Evolutionary conservation across 2,113 vertebrate species (phyloP).

Genomic region (Atlantisia rogersi): DNA sequence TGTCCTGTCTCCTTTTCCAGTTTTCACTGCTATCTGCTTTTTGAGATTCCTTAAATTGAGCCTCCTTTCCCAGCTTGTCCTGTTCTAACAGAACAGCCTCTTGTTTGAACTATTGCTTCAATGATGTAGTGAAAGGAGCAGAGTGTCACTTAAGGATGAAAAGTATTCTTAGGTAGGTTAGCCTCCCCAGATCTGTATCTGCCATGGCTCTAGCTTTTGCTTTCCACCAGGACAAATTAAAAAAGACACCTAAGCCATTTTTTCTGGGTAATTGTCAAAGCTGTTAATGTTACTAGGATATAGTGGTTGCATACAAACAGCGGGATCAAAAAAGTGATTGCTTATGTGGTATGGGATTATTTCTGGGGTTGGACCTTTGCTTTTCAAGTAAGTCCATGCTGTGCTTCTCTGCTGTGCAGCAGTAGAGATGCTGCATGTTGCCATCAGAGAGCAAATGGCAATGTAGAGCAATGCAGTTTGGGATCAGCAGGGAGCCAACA

Average conservation of each 20-base stretch:
- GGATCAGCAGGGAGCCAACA: not conserved
- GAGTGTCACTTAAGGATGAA: not conserved
- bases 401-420: not conserved
- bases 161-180: not conserved
- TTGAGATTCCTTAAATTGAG: not conserved
- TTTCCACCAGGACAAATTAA: not conserved
- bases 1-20: not conserved
- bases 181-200: not conserved
- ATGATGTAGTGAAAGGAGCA: not conserved
- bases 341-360: not conserved
- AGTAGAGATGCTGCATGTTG: not conserved
- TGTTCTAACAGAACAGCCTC: not conserved
- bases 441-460: not conserved
- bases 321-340: not conserved
- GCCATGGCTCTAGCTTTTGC: not conserved
- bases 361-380: not conserved
- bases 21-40: not conserved
- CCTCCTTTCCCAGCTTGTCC: not conserved
- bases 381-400: not conserved
- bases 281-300: not conserved
- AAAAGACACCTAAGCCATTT: not conserved
- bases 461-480: fast-evolving
- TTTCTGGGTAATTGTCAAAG: not conserved
- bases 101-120: not conserved
- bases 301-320: not conserved